Evolutionary conservation across 2,888 invertebrate species (phyloP).

Genomic region (Drosophila flavopinicola): DNA sequence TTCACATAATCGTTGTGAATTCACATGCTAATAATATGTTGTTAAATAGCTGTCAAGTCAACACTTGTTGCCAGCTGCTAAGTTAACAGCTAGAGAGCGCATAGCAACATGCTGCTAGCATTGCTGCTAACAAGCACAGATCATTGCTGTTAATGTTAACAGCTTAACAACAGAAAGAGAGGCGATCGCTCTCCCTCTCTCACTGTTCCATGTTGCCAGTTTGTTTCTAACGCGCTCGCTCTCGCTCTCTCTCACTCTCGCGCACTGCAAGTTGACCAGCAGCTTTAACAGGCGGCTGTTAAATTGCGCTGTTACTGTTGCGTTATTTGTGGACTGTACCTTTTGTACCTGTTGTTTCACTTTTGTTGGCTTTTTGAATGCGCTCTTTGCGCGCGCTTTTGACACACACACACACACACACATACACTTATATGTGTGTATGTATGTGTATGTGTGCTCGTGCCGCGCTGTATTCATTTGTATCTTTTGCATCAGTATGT

Average conservation of each 20-base stretch:
- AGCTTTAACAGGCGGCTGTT: conserved; percentile 37
- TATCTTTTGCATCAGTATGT: conserved; percentile 47
- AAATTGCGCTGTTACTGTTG: conserved; percentile 12
- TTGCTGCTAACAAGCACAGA: too few species aligned
- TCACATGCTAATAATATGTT: too few species aligned
- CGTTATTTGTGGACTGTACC: conserved; percentile 69
- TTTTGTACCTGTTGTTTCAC: conserved; percentile 72
- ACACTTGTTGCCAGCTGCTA: neutral
- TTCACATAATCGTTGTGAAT: too few species aligned
- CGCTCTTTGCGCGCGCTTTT: conserved; percentile 77
- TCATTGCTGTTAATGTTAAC: neutral
- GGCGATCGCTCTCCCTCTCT: conserved; percentile 1
- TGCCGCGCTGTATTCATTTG: conserved; percentile 47
- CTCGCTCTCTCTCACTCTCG: neutral
- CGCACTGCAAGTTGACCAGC: neutral
- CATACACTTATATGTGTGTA: neutral
- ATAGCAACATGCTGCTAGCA: too few species aligned
- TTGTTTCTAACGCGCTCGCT: neutral
- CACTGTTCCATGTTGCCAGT: conserved; percentile 14
- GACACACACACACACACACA: conserved; percentile 22
- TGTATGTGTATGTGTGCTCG: conserved; percentile 5
- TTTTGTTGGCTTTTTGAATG: conserved; percentile 65
- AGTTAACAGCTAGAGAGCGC: neutral
- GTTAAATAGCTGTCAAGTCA: too few species aligned
- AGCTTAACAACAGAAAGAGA: too few species aligned